Conservation (phyloP, 37 sponge, comb jelly and placozoan genomes). For the Agelas oroides region DNA sequence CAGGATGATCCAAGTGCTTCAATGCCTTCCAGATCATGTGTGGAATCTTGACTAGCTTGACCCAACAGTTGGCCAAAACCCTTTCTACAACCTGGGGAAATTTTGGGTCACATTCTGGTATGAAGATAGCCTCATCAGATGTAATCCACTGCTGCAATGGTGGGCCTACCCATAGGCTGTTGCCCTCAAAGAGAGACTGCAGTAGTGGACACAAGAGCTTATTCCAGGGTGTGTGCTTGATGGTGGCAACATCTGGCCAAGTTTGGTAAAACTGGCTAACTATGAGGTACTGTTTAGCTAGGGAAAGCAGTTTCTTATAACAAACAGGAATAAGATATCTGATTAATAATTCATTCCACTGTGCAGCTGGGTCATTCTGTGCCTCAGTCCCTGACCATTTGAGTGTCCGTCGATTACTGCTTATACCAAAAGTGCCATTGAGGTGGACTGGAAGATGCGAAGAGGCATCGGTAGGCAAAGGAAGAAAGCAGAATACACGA, state of each 20-base stretch:
- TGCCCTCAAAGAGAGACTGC: not conserved
- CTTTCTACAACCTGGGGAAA: not conserved
- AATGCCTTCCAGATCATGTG: constrained; percentile 13
- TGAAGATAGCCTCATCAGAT: not conserved
- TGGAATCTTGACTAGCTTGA: constrained; percentile 10
- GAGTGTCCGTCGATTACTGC: constrained; percentile 39
- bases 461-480: constrained; percentile 43
- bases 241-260: constrained; percentile 29
- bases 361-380: constrained; percentile 26
- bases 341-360: constrained; percentile 66
- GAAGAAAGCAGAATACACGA: constrained; percentile 69
- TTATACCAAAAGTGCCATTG: constrained; percentile 63
- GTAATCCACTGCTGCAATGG: not conserved
- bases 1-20: not conserved
- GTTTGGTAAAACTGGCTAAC: constrained; percentile 15
- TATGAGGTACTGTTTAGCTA: not conserved
- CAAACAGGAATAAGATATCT: constrained; percentile 32
- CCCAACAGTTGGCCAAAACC: constrained; percentile 8
- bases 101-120: not conserved
- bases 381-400: constrained; percentile 58
- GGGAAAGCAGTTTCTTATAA: constrained; percentile 21
- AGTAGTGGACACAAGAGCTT: constrained; percentile 1
- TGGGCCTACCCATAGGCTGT: not conserved
- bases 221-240: constrained; percentile 15
- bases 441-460: constrained; percentile 53